Conservation (phyloP, 2,888 invertebrate genomes). For the Mantis religiosa region DNA sequence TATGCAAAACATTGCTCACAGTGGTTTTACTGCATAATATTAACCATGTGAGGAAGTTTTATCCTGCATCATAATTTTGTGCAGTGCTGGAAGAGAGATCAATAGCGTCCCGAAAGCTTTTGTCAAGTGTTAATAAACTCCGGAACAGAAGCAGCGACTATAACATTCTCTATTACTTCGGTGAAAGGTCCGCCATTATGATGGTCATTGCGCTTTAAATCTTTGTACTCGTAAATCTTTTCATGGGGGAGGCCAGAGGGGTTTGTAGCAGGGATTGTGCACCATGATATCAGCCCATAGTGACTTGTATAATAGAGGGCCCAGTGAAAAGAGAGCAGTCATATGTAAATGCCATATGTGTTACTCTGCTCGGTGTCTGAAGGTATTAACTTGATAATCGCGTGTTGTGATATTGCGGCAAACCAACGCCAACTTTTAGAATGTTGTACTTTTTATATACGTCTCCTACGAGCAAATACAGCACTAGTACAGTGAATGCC, state of each 20-base stretch:
- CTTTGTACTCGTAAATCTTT: conserved; percentile 25
- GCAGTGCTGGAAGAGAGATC: not conserved
- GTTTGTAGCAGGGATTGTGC: not conserved
- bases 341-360: not conserved
- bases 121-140: conserved; percentile 27
- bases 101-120: not conserved
- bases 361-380: not conserved
- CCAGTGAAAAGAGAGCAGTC: not conserved
- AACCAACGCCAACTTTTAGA: too few relatives aligned
- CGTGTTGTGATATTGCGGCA: too few relatives aligned
- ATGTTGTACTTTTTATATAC: too few relatives aligned
- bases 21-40: not conserved
- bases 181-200: conserved; percentile 26
- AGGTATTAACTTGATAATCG: not conserved
- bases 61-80: not conserved
- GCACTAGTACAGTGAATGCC: too few relatives aligned
- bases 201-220: conserved; percentile 25
- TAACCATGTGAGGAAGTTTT: not conserved
- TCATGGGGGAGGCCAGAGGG: not conserved
- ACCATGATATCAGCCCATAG: not conserved
- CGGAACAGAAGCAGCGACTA: not conserved
- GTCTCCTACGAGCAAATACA: too few relatives aligned
- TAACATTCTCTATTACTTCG: conserved; percentile 25
- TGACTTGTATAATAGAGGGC: not conserved
- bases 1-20: not conserved